Evolutionary conservation across 2,113 vertebrate genomes (phyloP).

Genomic region (Heterotis niloticus): DNA sequence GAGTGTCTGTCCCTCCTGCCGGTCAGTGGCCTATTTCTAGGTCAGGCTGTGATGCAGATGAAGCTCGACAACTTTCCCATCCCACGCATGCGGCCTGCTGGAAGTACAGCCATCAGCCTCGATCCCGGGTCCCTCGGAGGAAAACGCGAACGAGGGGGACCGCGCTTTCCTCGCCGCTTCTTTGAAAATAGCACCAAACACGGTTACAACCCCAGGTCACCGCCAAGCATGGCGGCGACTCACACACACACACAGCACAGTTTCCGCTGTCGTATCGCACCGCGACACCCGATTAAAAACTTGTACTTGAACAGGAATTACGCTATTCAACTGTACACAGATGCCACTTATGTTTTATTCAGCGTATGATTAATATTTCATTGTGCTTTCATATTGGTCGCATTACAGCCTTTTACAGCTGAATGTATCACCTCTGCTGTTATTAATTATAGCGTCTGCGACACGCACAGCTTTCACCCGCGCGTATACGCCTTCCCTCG

Average conservation of each 20-base stretch:
- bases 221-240: too few species aligned
- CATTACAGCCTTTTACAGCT: conserved; percentile 39
- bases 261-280: too few species aligned
- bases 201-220: neutral
- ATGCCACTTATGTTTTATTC: conserved; percentile 45
- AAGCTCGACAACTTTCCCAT: conserved; percentile 45
- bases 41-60: conserved; percentile 62
- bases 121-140: conserved; percentile 35
- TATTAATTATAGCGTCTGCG: conserved; percentile 37
- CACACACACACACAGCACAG: too few species aligned
- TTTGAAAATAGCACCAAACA: neutral
- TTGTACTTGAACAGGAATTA: conserved; percentile 40
- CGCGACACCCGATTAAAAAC: neutral
- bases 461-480: conserved; percentile 24
- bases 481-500: neutral
- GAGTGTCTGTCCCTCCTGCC: conserved; percentile 40
- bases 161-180: neutral
- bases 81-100: conserved; percentile 42
- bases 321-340: conserved; percentile 42
- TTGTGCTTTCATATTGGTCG: conserved; percentile 45
- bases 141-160: neutral
- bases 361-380: conserved; percentile 41
- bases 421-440: conserved; percentile 33
- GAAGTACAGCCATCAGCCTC: conserved; percentile 45
- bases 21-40: conserved; percentile 51